A percentile compares a stretch with the other conserved stretches of the same genome.
phyloP scores from a whole-genome alignment of 2,797 vertebrate genomes.

The Hafferia zeledoni region DNA sequence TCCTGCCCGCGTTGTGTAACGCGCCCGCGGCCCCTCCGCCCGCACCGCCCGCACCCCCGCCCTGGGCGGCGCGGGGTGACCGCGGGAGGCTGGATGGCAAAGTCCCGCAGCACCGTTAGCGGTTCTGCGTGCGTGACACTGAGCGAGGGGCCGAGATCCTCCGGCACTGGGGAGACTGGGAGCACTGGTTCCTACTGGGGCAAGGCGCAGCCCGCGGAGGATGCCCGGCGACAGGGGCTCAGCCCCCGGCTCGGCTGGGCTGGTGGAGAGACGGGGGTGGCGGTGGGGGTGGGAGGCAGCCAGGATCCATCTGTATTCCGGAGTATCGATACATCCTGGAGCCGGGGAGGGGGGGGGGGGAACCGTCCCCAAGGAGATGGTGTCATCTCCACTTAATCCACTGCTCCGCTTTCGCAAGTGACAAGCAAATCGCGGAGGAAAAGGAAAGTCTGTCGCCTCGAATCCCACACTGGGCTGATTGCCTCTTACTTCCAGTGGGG shows the following conservation, averaged over 20 bases:
- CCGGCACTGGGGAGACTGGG: background rate
- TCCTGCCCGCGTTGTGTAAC: slow-evolving; percentile 48
- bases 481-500: slow-evolving; percentile 39
- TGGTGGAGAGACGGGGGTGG: background rate
- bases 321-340: background rate
- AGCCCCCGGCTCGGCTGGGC: background rate
- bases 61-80: background rate
- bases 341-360: background rate
- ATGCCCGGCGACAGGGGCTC: background rate
- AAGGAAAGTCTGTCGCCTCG: slow-evolving; percentile 64
- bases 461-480: slow-evolving; percentile 64
- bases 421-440: slow-evolving; percentile 48
- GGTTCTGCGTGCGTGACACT: background rate
- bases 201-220: slow-evolving; percentile 19
- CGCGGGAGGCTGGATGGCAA: background rate
- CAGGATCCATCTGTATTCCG: slow-evolving; percentile 24
- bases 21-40: background rate
- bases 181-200: background rate
- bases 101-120: slow-evolving; percentile 48
- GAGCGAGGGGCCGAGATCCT: background rate
- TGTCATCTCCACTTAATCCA: slow-evolving; percentile 58
- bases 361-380: slow-evolving; percentile 50
- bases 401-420: slow-evolving; percentile 34
- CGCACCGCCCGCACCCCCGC: background rate
- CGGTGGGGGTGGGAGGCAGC: background rate